Conservation (phyloP, 2,888 invertebrate genomes). For the Azorinus chamasolen region DNA sequence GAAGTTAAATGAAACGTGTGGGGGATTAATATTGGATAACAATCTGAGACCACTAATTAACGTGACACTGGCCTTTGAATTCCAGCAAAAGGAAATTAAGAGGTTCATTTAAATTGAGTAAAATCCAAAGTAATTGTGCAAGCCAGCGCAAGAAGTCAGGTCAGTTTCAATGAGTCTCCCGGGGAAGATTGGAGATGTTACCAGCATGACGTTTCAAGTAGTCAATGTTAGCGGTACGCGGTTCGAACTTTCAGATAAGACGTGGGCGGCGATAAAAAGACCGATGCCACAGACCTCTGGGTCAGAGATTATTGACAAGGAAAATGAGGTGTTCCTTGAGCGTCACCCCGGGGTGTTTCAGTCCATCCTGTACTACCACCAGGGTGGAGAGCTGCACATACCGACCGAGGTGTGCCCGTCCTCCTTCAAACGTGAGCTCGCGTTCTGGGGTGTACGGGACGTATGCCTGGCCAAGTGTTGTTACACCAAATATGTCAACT, state of each 20-base stretch:
- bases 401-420: conserved; percentile 48
- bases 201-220: too few relatives aligned
- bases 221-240: conserved; percentile 41
- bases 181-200: too few relatives aligned
- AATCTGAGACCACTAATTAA: too few relatives aligned
- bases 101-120: too few relatives aligned
- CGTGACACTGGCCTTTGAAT: too few relatives aligned
- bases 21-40: too few relatives aligned
- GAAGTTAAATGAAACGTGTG: too few relatives aligned
- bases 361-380: conserved; percentile 39
- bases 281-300: neutral
- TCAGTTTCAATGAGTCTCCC: too few relatives aligned
- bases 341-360: conserved; percentile 40
- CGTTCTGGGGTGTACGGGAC: conserved; percentile 63
- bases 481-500: conserved; percentile 54
- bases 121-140: too few relatives aligned
- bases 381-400: conserved; percentile 52
- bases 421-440: conserved; percentile 54
- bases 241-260: conserved; percentile 37
- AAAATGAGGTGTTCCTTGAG: conserved; percentile 23
- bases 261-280: conserved; percentile 21
- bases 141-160: too few relatives aligned
- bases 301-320: conserved; percentile 9
- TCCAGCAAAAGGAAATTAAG: too few relatives aligned
- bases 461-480: conserved; percentile 61